phyloP scores from a whole-genome alignment of 2,888 invertebrate species.

The Coecobrya sp. region DNA sequence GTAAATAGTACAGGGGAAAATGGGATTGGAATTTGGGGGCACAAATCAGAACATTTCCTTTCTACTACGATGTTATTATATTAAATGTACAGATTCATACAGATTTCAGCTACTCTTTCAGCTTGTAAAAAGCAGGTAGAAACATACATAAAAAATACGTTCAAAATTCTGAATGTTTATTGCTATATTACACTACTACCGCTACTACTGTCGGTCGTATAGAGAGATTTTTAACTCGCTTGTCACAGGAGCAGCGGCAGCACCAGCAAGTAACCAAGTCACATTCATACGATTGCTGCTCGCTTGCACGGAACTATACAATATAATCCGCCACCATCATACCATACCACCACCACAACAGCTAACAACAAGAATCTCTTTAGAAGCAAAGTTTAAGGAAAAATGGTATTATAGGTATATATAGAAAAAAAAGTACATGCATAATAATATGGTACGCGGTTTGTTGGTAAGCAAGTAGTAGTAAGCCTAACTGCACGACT shows the following conservation, averaged over 20 bases:
- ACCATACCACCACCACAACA: conserved; percentile 24
- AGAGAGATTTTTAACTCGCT: conserved; percentile 53
- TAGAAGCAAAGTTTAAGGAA: conserved; percentile 38
- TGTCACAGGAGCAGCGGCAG: conserved; percentile 50
- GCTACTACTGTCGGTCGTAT: conserved; percentile 16
- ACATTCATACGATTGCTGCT: conserved; percentile 54
- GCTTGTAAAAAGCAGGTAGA: conserved; percentile 59
- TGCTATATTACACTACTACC: conserved; percentile 32
- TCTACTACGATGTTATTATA: conserved; percentile 26
- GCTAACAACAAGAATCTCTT: conserved; percentile 41
- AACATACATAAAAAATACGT: conserved; percentile 55
- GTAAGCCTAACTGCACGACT: conserved; percentile 75
- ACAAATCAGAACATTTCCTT: conserved; percentile 76
- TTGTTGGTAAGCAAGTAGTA: conserved; percentile 21
- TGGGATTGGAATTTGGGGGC: conserved; percentile 80
- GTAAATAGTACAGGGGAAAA: conserved; percentile 74
- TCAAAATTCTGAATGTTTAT: conserved; percentile 52
- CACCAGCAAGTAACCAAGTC: conserved; percentile 34
- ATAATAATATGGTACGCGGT: conserved; percentile 17
- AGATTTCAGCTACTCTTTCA: background rate
- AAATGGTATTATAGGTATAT: background rate
- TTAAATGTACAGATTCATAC: background rate
- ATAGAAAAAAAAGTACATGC: background rate
- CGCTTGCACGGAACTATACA: conserved; percentile 53
- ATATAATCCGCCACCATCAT: conserved; percentile 21